phyloP scores from a whole-genome alignment of 1,140 invertebrate species.

The Drosophila simulans region DNA sequence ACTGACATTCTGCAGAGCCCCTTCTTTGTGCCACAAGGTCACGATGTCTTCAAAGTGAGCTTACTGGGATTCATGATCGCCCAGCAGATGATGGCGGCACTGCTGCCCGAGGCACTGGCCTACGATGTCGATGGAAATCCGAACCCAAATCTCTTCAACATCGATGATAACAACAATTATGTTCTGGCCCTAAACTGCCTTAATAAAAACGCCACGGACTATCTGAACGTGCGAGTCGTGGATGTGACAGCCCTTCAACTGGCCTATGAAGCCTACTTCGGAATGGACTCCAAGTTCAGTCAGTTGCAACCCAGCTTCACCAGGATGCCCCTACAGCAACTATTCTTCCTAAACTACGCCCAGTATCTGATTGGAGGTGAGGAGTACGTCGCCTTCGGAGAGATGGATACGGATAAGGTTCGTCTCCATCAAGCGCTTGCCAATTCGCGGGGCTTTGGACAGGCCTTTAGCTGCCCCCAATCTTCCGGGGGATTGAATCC shows the following conservation, averaged over 20 bases:
- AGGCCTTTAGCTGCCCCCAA: conserved; percentile 33
- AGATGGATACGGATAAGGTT: conserved; percentile 50
- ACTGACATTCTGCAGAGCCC: conserved; percentile 62
- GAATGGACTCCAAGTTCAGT: not conserved
- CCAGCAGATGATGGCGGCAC: conserved; percentile 61
- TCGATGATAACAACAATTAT: not conserved
- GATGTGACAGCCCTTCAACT: conserved; percentile 55
- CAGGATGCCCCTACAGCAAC: conserved; percentile 31
- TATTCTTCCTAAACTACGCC: conserved; percentile 70
- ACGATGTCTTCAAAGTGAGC: conserved; percentile 68
- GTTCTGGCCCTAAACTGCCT: conserved; percentile 34
- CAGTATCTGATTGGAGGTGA: conserved; percentile 49
- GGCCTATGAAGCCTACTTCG: conserved; percentile 63
- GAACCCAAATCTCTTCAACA: not conserved
- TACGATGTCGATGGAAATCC: conserved; percentile 48
- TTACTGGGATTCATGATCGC: conserved; percentile 64
- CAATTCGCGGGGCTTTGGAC: conserved; percentile 53
- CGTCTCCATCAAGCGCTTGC: conserved; percentile 52
- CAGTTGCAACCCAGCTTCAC: conserved; percentile 43
- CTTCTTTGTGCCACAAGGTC: conserved; percentile 39
- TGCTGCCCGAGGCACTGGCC: conserved; percentile 17
- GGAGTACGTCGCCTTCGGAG: conserved; percentile 9
- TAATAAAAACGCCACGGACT: conserved; percentile 34
- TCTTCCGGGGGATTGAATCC: not conserved
- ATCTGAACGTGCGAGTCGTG: conserved; percentile 48